Percentiles rank a stretch among this genome's conserved stretches.
Conservation (phyloP, 2,888 invertebrate genomes). For the Dicranocentrus wangi region DNA sequence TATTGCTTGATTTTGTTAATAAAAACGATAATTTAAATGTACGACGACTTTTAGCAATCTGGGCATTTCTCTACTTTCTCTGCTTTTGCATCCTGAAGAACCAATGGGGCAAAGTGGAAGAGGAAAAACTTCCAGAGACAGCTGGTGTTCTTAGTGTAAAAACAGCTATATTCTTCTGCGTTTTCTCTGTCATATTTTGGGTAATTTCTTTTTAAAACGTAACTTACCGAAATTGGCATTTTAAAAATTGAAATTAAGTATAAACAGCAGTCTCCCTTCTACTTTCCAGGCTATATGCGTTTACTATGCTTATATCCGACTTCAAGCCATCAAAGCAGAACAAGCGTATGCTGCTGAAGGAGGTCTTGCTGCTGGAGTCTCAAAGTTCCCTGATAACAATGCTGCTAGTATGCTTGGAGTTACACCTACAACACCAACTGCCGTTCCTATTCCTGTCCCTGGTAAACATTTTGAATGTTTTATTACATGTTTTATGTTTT, state of each 20-base stretch:
- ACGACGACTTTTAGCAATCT: constrained; percentile 56
- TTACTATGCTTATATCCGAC: constrained; percentile 54
- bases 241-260: no score
- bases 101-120: constrained; percentile 62
- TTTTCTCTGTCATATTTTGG: constrained; percentile 61
- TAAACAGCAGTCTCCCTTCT: no score
- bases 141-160: constrained; percentile 58
- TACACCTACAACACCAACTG: constrained; percentile 51
- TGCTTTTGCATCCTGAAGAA: constrained; percentile 63
- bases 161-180: constrained; percentile 63
- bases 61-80: constrained; percentile 64
- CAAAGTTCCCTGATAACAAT: constrained; percentile 54
- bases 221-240: no score
- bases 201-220: constrained; percentile 14
- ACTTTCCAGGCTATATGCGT: constrained; percentile 44
- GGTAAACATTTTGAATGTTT: no score
- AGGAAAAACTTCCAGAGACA: constrained; percentile 40
- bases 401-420: constrained; percentile 53
- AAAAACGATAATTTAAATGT: no score
- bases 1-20: no score
- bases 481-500: no score
- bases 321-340: constrained; percentile 57
- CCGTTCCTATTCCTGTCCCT: constrained; percentile 41
- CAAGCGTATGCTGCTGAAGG: constrained; percentile 57
- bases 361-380: constrained; percentile 51